These are phyloP conservation scores for Popillia japonica DNA, from an alignment of 1,140 invertebrate genomes.

Conservation along the genomic window DNA sequence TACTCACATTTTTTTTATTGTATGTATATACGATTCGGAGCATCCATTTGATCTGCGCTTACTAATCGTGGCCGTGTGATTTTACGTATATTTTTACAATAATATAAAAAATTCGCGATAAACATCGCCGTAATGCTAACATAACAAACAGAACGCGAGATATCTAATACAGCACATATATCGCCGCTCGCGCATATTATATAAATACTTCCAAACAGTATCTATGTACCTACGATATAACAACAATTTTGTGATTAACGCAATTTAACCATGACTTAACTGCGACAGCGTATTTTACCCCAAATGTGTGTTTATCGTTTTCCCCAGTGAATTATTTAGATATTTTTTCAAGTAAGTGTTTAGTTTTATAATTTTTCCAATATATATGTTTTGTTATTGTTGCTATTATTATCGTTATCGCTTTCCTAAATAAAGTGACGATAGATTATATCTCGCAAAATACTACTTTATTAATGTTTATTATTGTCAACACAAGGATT, in stretches of 20 bases:
- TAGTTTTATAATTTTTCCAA: conserved; percentile 13
- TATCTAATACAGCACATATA: background rate
- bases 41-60: conserved; percentile 28
- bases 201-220: background rate
- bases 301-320: background rate
- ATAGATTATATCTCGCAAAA: background rate
- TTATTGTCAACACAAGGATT: background rate
- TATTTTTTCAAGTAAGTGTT: conserved; percentile 28
- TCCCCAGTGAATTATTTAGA: background rate
- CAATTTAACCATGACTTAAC: background rate
- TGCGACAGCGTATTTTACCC: background rate
- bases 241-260: conserved; percentile 18
- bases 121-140: background rate
- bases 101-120: background rate
- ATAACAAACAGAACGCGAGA: background rate
- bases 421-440: background rate
- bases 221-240: background rate
- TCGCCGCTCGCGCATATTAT: background rate
- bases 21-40: conserved; percentile 17
- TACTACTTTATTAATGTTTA: too few relatives aligned
- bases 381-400: background rate
- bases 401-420: background rate
- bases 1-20: conserved; percentile 35
- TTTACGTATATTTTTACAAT: conserved; percentile 1
- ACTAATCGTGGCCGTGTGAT: background rate